Conservation (phyloP, 1,140 invertebrate genomes). For the Glomeris maerens region DNA sequence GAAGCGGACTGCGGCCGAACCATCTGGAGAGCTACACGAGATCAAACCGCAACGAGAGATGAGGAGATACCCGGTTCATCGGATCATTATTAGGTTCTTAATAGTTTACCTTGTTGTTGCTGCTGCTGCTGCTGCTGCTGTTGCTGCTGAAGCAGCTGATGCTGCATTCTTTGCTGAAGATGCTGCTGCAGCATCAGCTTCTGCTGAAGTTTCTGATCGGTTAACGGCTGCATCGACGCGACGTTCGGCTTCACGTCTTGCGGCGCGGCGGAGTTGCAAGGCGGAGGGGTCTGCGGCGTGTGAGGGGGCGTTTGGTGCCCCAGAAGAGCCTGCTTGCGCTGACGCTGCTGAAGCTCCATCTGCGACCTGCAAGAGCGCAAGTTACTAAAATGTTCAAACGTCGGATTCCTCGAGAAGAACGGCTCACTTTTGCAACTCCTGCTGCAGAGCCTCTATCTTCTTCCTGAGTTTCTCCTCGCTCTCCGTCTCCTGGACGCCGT, state of each 20-base stretch:
- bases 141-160: conserved; percentile 36
- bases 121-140: conserved; percentile 38
- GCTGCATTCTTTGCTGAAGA: conserved; percentile 48
- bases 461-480: conserved; percentile 33
- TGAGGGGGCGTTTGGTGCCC: conserved; percentile 9
- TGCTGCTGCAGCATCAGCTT: conserved; percentile 48
- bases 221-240: conserved; percentile 35
- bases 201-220: conserved; percentile 31
- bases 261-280: conserved; percentile 15
- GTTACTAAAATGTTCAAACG: not conserved
- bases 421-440: conserved; percentile 42
- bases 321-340: conserved; percentile 1
- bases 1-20: not conserved
- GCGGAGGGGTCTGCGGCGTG: conserved; percentile 16
- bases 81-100: too few relatives aligned
- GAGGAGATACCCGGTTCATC: not conserved
- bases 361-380: not conserved
- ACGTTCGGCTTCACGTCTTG: conserved; percentile 52
- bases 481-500: not conserved
- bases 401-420: not conserved
- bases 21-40: not conserved
- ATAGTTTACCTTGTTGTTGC: conserved; percentile 39
- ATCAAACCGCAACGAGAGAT: not conserved
- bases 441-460: conserved; percentile 71
- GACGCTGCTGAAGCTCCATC: conserved; percentile 2